Base-by-base conservation (phyloP, 2,797 vertebrate species). In the Eidolon dupreanum region DNA sequence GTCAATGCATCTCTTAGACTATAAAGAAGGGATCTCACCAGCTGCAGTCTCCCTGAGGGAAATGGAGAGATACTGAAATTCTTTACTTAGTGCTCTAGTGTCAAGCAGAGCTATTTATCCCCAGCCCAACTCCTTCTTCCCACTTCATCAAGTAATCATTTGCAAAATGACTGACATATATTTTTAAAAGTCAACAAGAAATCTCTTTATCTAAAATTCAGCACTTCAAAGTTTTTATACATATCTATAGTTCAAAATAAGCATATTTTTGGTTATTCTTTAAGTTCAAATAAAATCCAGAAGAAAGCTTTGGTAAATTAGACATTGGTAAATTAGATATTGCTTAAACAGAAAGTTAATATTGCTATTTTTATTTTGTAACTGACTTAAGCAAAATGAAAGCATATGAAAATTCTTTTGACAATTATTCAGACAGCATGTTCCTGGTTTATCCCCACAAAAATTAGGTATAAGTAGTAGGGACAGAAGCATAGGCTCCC, bases 201-300 rank as follows among this genome's bases (percentile, higher is more conserved):
- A 94, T 0, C 20, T 57, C 16, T 33, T 93, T 68, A 55, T 79
- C 51, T 84, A 90, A 94, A 97, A 79, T 77, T 81, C 53, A 92
- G 24, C 20, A 73, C 13, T 73, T 9, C 4, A 73, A 19, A 81
- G 33, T 36, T 51, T 92, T 92, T 77, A 38, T 1, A 55, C 12
- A 79, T 55, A 83, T n/a, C 17, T 28, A 20, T 36, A 74, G 8
- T 79, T 92, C 36, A 84, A 94, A 94, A 53, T 75, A 78, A 78
- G 75, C 11, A 43, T 31, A n/a, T 51, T 36, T 90, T 91, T 51
- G 46, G 68, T 15, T 92, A 24, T 2, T 81, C 9, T 65, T 63
- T n/a, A 55, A 83, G 2, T 28, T 85, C 2, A 41, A 88, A 46
- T 65, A 82, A 96, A 61, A 89, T 84, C n/a, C 8, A 84, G 8